Base-by-base conservation (phyloP, 2,888 invertebrate species). In the Carterocephalus palaemon region DNA sequence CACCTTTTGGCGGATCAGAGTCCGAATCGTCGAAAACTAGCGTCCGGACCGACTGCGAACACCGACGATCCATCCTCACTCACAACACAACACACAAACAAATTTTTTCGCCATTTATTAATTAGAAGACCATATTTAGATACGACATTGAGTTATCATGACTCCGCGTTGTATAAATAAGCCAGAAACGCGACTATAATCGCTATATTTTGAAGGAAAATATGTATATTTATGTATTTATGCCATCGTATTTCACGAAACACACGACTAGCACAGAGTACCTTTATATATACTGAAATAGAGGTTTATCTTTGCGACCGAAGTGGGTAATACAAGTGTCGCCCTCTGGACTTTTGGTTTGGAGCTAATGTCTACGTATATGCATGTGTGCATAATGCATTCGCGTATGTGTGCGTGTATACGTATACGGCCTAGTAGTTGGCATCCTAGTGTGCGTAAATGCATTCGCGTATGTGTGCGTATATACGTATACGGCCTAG, bases 11-110 rank as follows among this genome's bases (percentile, higher is more conserved):
- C 54, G 64, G 70, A 60, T 91, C 90, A 46, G 88, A 83, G 67
- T 92, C 90, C 38, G 90, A 89, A 78, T 93, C 93, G 74, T 93
- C 93, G 70, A 93, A 94, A 60, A 92, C 89, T 61, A 94, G 88
- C 57, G 93, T 92, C 73, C 93, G 89, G 41, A 93, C 93, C 52
- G 93, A 92, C 77, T 93, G 90, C 46, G 89, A 89, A 61, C 90
- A 89, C 67, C 90, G 88, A 51, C 90, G 89, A 70, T 86, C 85
- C 86, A 86, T 86, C 75, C 43, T 51, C 67, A 69, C 71, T 75
- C 77, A 81, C 75, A 66, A 69, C 74, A 76, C 72, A 68, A 66
- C 64, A 73, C 78, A 77, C 69, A 72, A 75, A 80, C 72, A 65
- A 69, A 64, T 70, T 70, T 64, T 74, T 71, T 68, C 74, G 75